Conservation (phyloP, 2,797 vertebrate genomes). For the Darevskia mixta region DNA sequence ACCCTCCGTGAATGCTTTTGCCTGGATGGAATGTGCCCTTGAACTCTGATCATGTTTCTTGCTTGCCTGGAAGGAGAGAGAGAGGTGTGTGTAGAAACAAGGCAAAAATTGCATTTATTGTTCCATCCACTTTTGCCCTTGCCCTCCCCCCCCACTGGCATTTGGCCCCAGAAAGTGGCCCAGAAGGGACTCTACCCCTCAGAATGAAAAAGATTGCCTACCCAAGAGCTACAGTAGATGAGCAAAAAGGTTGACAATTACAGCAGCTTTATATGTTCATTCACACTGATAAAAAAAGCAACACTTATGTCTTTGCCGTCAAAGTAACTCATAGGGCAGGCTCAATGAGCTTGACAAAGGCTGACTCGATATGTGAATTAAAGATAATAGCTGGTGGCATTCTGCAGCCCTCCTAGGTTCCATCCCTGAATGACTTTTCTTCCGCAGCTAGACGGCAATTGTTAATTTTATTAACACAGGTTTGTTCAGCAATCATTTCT, state of each 20-base stretch:
- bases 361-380: constrained; percentile 10
- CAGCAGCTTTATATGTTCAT: background rate
- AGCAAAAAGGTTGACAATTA: background rate
- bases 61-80: no score
- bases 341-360: background rate
- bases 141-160: no score
- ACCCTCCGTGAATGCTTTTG: no score
- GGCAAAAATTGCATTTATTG: no score
- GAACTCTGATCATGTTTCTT: no score
- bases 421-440: background rate
- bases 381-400: constrained; percentile 22
- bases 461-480: constrained; percentile 38
- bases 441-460: constrained; percentile 1
- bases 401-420: background rate
- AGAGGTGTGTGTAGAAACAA: no score
- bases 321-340: background rate
- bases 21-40: no score
- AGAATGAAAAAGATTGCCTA: no score
- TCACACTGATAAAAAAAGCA: background rate
- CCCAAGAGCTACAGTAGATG: background rate
- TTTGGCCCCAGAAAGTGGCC: no score
- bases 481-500: constrained; percentile 15
- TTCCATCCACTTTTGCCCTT: no score
- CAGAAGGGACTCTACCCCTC: no score
- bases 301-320: background rate